Percentiles rank a stretch among this genome's conserved stretches.
Evolutionary conservation across 2,888 invertebrate species (phyloP).

Genomic region (Pseudococcus jackbeardsleyi): DNA sequence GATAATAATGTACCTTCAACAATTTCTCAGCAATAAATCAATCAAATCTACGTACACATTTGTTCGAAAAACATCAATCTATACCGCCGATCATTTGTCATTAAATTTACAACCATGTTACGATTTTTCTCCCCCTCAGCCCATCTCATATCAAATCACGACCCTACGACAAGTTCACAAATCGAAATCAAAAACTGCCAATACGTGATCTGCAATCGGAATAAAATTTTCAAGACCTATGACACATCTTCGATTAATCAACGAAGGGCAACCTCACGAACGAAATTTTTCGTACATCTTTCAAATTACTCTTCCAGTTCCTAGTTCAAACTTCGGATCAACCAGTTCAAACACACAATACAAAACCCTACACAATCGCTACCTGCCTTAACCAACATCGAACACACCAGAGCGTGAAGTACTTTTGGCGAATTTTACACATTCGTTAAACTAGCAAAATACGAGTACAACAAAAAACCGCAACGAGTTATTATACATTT

Average conservation of each 20-base stretch:
- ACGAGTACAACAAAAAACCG: background rate
- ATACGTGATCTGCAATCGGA: background rate
- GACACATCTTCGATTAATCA: background rate
- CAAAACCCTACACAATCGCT: background rate
- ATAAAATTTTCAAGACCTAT: background rate
- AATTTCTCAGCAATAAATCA: background rate
- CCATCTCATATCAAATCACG: background rate
- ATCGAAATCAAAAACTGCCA: background rate
- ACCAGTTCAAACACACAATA: background rate
- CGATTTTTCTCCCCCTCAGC: background rate
- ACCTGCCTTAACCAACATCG: background rate
- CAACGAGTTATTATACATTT: slow-evolving; percentile 34
- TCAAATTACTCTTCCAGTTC: too few species aligned
- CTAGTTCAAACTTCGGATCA: background rate
- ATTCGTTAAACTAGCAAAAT: background rate
- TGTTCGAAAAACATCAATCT: background rate
- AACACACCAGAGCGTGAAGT: background rate
- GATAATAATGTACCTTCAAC: too few species aligned
- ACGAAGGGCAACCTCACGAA: background rate
- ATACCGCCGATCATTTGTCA: background rate
- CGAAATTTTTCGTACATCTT: background rate
- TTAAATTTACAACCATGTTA: background rate
- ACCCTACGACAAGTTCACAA: background rate
- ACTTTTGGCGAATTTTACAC: slow-evolving; percentile 2
- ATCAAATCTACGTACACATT: background rate